Conservation (phyloP, 2,888 invertebrate species). For the Syrphus vitripennis region DNA sequence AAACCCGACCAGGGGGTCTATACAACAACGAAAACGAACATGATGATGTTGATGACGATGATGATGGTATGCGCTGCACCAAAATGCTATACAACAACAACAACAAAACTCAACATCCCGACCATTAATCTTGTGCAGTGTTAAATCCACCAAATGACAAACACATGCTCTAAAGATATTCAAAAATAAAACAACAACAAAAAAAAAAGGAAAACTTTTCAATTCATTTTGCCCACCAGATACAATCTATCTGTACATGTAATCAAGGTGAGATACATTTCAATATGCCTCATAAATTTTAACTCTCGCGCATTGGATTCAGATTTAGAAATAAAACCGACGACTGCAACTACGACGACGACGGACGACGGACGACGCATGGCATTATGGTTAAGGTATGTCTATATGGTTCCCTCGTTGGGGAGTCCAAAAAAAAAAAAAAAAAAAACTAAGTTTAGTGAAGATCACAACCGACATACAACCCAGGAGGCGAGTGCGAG, state of each 20-base stretch:
- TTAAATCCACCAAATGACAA: conserved; percentile 70
- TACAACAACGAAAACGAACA: conserved; percentile 46
- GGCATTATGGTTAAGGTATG: not conserved
- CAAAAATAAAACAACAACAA: conserved; percentile 9
- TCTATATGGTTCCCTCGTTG: conserved; percentile 26
- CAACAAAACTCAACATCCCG: conserved; percentile 64
- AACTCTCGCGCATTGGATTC: conserved; percentile 67
- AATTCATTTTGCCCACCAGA: conserved; percentile 70
- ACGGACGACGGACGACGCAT: conserved; percentile 11
- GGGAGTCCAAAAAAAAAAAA: conserved; percentile 26
- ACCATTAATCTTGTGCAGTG: conserved; percentile 71
- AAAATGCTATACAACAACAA: conserved; percentile 24
- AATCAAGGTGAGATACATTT: conserved; percentile 80
- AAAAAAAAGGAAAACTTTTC: conserved; percentile 49
- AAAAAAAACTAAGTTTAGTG: conserved; percentile 40
- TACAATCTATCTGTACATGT: conserved; percentile 72
- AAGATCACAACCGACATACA: conserved; percentile 65
- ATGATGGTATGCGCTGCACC: conserved; percentile 66
- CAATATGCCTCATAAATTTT: conserved; percentile 79
- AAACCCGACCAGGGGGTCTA: conserved; percentile 54
- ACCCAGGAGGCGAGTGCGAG: not conserved
- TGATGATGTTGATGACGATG: conserved; percentile 62
- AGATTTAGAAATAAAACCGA: conserved; percentile 53
- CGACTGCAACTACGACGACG: conserved; percentile 5
- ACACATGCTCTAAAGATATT: conserved; percentile 64